These are phyloP conservation scores for Dolichoris vasculosae DNA, from an alignment of 1,140 invertebrate genomes.

Conservation along the genomic window DNA sequence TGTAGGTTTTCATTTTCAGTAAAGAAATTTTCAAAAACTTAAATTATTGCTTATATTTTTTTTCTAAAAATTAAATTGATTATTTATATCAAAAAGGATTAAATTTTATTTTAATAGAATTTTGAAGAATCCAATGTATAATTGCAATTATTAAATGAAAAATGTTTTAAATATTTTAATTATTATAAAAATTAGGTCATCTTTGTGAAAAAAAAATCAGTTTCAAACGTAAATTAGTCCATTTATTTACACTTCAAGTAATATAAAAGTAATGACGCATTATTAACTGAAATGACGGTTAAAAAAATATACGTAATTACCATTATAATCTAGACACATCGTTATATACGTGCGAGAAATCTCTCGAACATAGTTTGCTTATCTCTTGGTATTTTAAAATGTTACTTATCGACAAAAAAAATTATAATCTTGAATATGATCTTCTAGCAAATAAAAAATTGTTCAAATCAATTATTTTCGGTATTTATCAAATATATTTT, in stretches of 20 bases:
- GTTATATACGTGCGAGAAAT: not conserved
- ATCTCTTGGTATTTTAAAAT: not conserved
- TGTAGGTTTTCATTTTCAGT: too few species aligned
- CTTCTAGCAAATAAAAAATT: not conserved
- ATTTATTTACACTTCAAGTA: not conserved
- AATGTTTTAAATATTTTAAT: too few species aligned
- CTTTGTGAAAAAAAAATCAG: not conserved
- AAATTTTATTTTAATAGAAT: too few species aligned
- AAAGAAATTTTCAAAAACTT: too few species aligned
- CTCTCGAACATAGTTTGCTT: slow-evolving; percentile 5
- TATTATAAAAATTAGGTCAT: not conserved
- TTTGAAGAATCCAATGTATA: too few species aligned
- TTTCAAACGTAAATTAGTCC: not conserved
- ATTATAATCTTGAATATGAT: slow-evolving; percentile 10
- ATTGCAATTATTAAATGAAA: too few species aligned
- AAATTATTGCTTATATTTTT: too few species aligned
- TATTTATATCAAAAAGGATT: too few species aligned
- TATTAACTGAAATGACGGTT: not conserved
- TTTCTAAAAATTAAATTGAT: too few species aligned
- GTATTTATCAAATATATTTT: not conserved
- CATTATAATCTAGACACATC: not conserved
- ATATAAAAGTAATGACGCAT: not conserved
- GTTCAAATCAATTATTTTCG: not conserved
- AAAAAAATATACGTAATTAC: not conserved
- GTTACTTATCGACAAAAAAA: slow-evolving; percentile 1